Evolutionary conservation across 92 coral and sea anemone species (phyloP).

Genomic region (Porites rus): DNA sequence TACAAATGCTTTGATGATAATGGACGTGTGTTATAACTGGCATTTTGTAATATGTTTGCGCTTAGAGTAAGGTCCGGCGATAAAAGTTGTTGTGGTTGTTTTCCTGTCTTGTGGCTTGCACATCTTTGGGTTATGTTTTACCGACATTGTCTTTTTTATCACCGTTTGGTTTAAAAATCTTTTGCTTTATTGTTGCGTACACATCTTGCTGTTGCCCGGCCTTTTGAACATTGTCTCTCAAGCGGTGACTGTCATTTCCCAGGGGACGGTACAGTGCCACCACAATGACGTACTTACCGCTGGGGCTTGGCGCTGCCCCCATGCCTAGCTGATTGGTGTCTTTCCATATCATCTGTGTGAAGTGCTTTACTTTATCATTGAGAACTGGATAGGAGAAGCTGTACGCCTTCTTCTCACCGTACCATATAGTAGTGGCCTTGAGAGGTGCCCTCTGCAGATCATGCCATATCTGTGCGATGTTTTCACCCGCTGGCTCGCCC

Average conservation of each 20-base stretch:
- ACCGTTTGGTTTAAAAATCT: conserved; percentile 60
- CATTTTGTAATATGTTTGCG: no score
- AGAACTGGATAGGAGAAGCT: conserved; percentile 83
- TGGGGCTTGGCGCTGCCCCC: conserved; percentile 85
- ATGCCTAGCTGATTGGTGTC: conserved; percentile 79
- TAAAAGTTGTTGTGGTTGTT: background rate
- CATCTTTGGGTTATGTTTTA: background rate
- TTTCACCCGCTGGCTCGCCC: conserved; percentile 86
- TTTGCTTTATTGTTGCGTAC: conserved; percentile 83
- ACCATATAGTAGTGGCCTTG: conserved; percentile 90
- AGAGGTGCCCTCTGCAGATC: conserved; percentile 87
- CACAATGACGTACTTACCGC: conserved; percentile 84
- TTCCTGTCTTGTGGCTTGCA: background rate
- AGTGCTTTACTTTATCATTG: conserved; percentile 78
- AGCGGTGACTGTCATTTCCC: conserved; percentile 76
- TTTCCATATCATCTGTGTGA: conserved; percentile 88
- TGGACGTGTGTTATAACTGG: no score
- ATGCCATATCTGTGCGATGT: conserved; percentile 95
- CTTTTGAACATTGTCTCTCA: conserved; percentile 74
- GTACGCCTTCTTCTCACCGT: conserved; percentile 76
- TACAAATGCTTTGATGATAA: no score
- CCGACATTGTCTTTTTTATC: background rate
- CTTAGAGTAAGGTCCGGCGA: no score
- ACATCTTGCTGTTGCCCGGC: conserved; percentile 83
- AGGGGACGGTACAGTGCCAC: conserved; percentile 89